Evolutionary conservation across 2,888 invertebrate species (phyloP), one percentile per base, ranked within the genome.

Genomic region (Acrobasis suavella): DNA sequence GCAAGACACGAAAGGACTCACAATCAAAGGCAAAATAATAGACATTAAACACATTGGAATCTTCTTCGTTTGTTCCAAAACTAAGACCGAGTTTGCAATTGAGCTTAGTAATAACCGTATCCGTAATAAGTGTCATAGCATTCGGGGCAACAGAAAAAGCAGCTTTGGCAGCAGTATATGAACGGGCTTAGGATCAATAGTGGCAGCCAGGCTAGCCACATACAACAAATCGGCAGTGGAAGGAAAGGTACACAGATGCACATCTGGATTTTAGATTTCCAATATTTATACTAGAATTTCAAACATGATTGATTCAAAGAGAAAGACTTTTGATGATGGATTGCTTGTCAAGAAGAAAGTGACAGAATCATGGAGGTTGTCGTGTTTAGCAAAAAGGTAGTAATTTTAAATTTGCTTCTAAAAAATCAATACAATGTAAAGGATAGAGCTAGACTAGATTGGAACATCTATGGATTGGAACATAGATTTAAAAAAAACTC

Each of bases 1-100:
- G 54, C 70, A 70, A 14, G 67, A 69, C 22, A 69, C 64, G 17
- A 66, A 69, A 6, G 70, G 70, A 62, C 70, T 69, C 0, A 69
- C 65, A 37, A 68, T 51, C 6, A 65, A 62, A 7, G 65, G 66
- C 9, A 68, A 17, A 22, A 68, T 46, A 12, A 58, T 60, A 2
- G 52, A 56, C 60, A 67, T 58, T 50, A 58, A 52, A 50, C 66
- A 68, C 68, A 67, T 67, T 64, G 2, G 37, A 51, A 2, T 22
- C 9, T 55, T 15, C 39, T 56, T 17, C 12, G 54, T 38, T n/a
- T n/a, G 12, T 51, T 51, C 51, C n/a, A 14, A 17, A 38, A 32
- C 51, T 17, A 51, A n/a, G n/a, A 2, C 38, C 10, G 12, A 38
- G 15, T 38, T 54, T 9, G 5, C 15, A 38, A 56, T 17, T 22